A percentile compares a stretch with the other conserved stretches of the same genome.
phyloP scores from a whole-genome alignment of 2,113 vertebrate species.

The Hymenochirus boettgeri region DNA sequence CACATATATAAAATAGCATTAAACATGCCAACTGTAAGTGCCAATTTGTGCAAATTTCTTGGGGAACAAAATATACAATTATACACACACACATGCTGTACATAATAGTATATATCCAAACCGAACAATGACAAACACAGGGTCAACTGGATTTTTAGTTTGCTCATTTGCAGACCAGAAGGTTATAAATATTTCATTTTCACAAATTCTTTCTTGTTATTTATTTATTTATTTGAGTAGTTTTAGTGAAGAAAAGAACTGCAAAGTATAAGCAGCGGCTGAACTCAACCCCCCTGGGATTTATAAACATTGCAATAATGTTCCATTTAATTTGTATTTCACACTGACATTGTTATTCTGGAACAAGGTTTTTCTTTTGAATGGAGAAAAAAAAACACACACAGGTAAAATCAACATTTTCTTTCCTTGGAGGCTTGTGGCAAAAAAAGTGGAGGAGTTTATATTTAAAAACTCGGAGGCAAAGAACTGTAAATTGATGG shows the following conservation, averaged over 20 bases:
- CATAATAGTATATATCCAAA: too few species aligned
- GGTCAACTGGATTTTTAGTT: too few species aligned
- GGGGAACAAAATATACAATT: too few species aligned
- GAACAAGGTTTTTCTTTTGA: slow-evolving; percentile 3
- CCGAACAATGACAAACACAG: too few species aligned
- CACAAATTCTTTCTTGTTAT: too few species aligned
- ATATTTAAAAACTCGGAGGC: slow-evolving; percentile 12
- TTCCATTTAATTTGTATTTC: slow-evolving; percentile 1
- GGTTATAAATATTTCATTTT: too few species aligned
- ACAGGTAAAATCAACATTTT: slow-evolving; percentile 11
- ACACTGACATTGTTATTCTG: neutral
- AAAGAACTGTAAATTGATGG: slow-evolving; percentile 29
- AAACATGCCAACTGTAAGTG: too few species aligned
- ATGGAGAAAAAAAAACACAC: neutral
- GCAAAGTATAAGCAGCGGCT: slow-evolving; percentile 7
- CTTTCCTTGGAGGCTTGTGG: slow-evolving; percentile 17
- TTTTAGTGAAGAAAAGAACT: neutral
- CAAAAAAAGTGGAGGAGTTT: slow-evolving; percentile 9
- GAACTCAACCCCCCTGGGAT: slow-evolving; percentile 12
- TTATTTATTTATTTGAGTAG: too few species aligned
- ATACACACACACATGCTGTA: too few species aligned
- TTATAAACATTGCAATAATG: slow-evolving; percentile 10
- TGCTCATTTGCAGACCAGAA: too few species aligned
- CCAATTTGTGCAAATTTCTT: too few species aligned
- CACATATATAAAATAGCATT: too few species aligned